These are phyloP conservation scores for Apodemia duryi DNA, from an alignment of 2,888 invertebrate species.

Conservation along the genomic window DNA sequence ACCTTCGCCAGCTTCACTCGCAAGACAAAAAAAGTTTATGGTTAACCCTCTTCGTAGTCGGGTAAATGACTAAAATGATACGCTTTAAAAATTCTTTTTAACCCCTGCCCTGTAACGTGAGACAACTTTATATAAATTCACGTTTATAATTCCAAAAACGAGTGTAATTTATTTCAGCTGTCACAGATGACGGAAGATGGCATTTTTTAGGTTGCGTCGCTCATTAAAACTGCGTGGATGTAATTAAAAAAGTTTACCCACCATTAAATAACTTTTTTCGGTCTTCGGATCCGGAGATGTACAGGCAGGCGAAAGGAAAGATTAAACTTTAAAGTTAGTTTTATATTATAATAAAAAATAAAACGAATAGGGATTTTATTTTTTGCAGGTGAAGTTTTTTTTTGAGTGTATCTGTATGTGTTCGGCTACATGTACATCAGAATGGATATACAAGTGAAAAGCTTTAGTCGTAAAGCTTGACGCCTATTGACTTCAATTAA, in stretches of 20 bases:
- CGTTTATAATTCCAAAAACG: background rate
- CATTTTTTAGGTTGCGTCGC: background rate
- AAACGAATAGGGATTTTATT: no score
- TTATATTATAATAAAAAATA: background rate
- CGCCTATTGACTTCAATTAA: no score
- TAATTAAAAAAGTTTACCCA: background rate
- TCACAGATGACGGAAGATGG: background rate
- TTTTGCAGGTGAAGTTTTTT: no score
- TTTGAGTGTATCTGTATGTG: no score
- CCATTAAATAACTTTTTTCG: background rate
- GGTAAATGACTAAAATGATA: background rate
- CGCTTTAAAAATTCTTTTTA: background rate
- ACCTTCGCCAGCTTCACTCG: no score
- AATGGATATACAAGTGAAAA: no score
- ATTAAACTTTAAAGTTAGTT: background rate
- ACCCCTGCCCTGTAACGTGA: background rate
- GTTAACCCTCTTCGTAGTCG: no score
- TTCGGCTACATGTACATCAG: no score
- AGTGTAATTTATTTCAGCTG: conserved; percentile 1
- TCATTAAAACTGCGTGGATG: background rate
- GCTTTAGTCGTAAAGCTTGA: no score
- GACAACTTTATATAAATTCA: background rate
- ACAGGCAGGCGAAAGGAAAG: background rate
- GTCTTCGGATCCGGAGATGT: background rate
- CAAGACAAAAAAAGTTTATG: no score